Conservation (phyloP, 2,888 invertebrate genomes). For the Eupithecia subfuscata region DNA sequence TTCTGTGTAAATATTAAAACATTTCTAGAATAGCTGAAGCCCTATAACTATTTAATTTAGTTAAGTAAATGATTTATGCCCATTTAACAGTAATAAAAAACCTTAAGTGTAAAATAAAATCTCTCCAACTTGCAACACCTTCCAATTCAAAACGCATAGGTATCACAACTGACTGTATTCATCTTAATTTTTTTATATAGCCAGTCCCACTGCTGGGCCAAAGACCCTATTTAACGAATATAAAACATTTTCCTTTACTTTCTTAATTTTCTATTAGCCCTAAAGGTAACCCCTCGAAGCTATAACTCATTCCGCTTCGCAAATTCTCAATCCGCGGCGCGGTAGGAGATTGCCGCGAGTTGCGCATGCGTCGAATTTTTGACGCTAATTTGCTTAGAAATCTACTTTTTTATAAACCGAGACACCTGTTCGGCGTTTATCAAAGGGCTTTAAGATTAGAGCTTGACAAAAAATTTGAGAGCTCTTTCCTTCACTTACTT, state of each 20-base stretch:
- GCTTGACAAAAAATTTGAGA: conserved; percentile 3
- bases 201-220: neutral
- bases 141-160: too few relatives aligned
- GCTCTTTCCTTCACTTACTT: conserved; percentile 5
- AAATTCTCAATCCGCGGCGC: conserved; percentile 35
- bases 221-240: neutral
- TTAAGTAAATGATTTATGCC: neutral
- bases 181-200: neutral
- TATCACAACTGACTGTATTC: too few relatives aligned
- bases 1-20: neutral
- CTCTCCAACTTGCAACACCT: neutral
- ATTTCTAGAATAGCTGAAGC: neutral
- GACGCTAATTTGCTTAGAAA: conserved; percentile 49
- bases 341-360: conserved; percentile 40
- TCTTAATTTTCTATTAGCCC: neutral
- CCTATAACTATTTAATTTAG: too few relatives aligned
- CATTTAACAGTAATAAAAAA: neutral
- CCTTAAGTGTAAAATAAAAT: too few relatives aligned
- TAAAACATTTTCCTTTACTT: neutral
- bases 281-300: conserved; percentile 18
- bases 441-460: conserved; percentile 26
- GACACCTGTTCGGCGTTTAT: conserved; percentile 42
- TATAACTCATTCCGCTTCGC: conserved; percentile 44
- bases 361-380: conserved; percentile 44
- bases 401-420: conserved; percentile 37